phyloP scores from a whole-genome alignment of 2,888 invertebrate genomes.

The Chloromyia formosa region DNA sequence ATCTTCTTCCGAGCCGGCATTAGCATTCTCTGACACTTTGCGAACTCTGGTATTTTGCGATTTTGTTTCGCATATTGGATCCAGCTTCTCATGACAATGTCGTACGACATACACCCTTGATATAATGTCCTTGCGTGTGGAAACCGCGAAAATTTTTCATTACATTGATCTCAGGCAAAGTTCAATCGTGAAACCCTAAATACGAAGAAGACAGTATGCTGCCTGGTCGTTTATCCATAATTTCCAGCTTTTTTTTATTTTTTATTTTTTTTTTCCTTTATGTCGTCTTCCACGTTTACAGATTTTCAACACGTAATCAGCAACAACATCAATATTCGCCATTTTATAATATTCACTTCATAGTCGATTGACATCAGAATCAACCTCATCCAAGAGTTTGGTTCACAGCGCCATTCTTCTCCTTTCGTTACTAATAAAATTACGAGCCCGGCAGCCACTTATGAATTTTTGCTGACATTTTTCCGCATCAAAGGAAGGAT shows the following conservation, averaged over 20 bases:
- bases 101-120: background rate
- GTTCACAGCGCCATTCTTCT: background rate
- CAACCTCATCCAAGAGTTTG: slow-evolving; percentile 9
- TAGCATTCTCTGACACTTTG: too few species aligned
- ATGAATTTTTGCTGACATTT: slow-evolving; percentile 43
- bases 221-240: background rate
- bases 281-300: background rate
- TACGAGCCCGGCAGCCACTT: slow-evolving; percentile 41
- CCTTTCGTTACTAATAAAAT: slow-evolving; percentile 32
- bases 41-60: too few species aligned
- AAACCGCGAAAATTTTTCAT: slow-evolving; percentile 15
- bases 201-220: background rate
- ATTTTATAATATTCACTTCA: slow-evolving; percentile 42
- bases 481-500: slow-evolving; percentile 22
- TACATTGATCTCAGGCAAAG: slow-evolving; percentile 8
- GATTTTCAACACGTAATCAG: slow-evolving; percentile 35
- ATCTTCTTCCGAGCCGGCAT: background rate
- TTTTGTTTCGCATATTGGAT: background rate
- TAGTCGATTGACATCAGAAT: slow-evolving; percentile 43
- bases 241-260: background rate
- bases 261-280: background rate
- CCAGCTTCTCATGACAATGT: background rate
- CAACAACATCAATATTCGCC: slow-evolving; percentile 12
- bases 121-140: background rate
- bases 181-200: background rate